These are phyloP conservation scores for Scolopax mira DNA, from an alignment of 2,113 vertebrate species.

Conservation along the genomic window DNA sequence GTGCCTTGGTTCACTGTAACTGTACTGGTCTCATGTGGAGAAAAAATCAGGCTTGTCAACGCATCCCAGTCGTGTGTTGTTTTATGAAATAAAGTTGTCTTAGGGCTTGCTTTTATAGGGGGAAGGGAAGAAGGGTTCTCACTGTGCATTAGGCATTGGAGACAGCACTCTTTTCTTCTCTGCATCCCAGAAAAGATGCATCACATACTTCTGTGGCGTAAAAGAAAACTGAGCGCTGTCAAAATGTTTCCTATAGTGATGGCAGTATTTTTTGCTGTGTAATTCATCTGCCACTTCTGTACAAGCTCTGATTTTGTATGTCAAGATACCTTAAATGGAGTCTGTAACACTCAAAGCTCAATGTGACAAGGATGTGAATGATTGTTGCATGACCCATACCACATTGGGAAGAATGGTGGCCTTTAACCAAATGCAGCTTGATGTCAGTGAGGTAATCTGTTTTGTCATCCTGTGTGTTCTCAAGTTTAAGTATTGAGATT, in stretches of 20 bases:
- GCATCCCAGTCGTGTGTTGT: background rate
- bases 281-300: background rate
- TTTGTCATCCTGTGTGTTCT: background rate
- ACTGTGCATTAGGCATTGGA: background rate
- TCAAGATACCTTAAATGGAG: background rate
- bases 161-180: background rate
- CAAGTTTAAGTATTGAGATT: background rate
- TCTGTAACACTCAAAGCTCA: background rate
- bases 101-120: background rate
- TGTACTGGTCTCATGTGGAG: background rate
- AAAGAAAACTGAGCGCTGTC: background rate
- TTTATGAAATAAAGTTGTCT: background rate
- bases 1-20: background rate
- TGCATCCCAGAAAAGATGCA: background rate
- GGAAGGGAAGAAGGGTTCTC: background rate
- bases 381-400: background rate
- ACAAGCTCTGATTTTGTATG: background rate
- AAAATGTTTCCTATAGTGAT: background rate
- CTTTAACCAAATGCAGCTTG: background rate
- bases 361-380: background rate
- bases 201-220: background rate
- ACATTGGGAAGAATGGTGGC: background rate
- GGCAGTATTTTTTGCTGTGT: background rate
- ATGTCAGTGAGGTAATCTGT: background rate
- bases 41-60: background rate